phyloP scores from a whole-genome alignment of 2,888 invertebrate species.

The Platycheirus albimanus region DNA sequence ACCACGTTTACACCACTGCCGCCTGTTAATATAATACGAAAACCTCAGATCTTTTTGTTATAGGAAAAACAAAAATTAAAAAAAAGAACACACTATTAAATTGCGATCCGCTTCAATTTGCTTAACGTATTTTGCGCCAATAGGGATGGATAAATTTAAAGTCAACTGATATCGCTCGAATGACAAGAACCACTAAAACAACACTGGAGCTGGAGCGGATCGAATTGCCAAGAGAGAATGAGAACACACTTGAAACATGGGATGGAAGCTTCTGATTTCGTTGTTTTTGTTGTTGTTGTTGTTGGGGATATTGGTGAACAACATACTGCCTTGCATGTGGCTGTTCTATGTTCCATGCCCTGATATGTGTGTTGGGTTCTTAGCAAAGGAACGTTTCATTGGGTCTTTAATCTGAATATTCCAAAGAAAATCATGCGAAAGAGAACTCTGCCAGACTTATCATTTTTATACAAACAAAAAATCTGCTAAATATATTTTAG shows the following conservation, averaged over 20 bases:
- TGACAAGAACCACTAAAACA: constrained; percentile 64
- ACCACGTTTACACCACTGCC: background rate
- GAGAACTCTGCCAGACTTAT: background rate
- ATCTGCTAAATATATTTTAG: background rate
- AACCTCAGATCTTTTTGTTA: constrained; percentile 30
- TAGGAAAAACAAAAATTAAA: background rate
- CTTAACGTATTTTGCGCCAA: constrained; percentile 9
- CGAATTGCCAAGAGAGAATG: constrained; percentile 34
- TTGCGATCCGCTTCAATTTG: constrained; percentile 41
- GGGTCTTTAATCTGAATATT: background rate
- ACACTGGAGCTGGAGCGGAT: constrained; percentile 36
- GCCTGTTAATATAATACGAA: constrained; percentile 1
- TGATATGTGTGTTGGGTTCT: constrained; percentile 18
- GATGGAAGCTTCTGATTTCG: background rate
- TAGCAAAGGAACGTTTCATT: background rate
- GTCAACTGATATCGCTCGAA: constrained; percentile 65
- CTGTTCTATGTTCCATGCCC: background rate
- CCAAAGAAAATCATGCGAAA: background rate
- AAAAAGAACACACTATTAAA: constrained; percentile 25
- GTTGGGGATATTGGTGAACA: too few species aligned
- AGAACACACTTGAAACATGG: background rate
- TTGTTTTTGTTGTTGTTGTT: too few species aligned
- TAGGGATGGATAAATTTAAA: constrained; percentile 44
- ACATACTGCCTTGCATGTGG: background rate
- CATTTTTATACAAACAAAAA: background rate